Base-by-base conservation (phyloP, 2,888 invertebrate genomes). In the Drosophila incognita region DNA sequence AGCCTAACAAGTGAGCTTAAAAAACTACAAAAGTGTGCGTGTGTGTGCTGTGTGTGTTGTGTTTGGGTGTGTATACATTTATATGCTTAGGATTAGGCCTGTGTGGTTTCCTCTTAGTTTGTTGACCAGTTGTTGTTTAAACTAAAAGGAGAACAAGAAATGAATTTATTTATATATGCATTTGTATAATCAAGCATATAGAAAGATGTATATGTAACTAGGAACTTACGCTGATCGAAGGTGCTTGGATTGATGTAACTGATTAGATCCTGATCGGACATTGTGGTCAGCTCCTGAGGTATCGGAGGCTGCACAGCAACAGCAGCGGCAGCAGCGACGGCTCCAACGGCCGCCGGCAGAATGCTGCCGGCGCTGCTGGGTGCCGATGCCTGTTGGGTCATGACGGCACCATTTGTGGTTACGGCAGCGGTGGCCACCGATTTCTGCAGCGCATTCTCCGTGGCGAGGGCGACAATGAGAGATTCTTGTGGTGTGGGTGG, bases 171-270 rank as follows among this genome's bases (percentile, higher is more conserved):
- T 1, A 27, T 27, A 27, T 18, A 18, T 51, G 1, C 6, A 2
- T 51, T 51, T 31, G 31, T 10, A 33, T 33, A 10, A 33, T 31
- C 31, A 31, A 10, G 31, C 8, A 31, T 31, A 29, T 6, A 1
- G 5, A 27, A 27, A 27, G 4, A 27, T 4, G 4, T 29, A 6
- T 29, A 29, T 29, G n/a, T n/a, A 2, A 31, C 31, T 33, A 4
- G 4, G 11, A 40, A 87, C 94, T 94, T 94, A 96, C 96, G 95
- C 94, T 96, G 96, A 93, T 97, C 97, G 93, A 98, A 97, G 93
- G 97, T 97, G 94, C 96, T 96, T 59, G 97, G 97, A 94, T 97
- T 97, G 83, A 98, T 97, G 93, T 97, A 97, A 92, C 96, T 97
- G 83, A 98, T 95, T 83, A 98, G 94, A 93, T 98, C 97, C 93